Percentiles rank a stretch among this genome's conserved stretches.
phyloP scores from a whole-genome alignment of 2,888 invertebrate genomes.

The Perizoma flavofasciatum region DNA sequence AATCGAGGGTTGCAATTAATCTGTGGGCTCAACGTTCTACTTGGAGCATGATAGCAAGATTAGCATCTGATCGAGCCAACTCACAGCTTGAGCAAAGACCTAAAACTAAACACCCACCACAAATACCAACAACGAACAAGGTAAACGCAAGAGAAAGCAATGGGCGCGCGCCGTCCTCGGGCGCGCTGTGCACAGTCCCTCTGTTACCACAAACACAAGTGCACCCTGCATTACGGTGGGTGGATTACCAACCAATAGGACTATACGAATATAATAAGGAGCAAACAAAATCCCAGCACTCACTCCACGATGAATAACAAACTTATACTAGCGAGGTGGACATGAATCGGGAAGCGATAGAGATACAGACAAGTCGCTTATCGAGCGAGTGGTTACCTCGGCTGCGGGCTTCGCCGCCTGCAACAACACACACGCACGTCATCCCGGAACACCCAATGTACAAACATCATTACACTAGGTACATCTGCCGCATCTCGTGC shows the following conservation, averaged over 20 bases:
- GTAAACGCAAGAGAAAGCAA: conserved; percentile 70
- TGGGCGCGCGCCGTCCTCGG: conserved; percentile 54
- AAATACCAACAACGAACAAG: conserved; percentile 68
- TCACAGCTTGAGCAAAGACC: conserved; percentile 70
- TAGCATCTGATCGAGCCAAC: conserved; percentile 67
- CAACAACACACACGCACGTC: conserved; percentile 83
- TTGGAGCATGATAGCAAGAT: conserved; percentile 68
- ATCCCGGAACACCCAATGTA: conserved; percentile 20
- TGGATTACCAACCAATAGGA: conserved; percentile 71
- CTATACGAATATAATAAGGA: conserved; percentile 72
- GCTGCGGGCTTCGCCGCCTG: conserved; percentile 88
- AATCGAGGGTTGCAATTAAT: conserved; percentile 58
- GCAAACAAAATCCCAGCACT: conserved; percentile 81
- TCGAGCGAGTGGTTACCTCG: conserved; percentile 83
- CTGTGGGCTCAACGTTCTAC: conserved; percentile 82
- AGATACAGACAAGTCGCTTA: conserved; percentile 69
- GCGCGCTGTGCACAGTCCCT: conserved; percentile 55
- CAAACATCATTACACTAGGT: conserved; percentile 13
- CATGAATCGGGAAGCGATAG: conserved; percentile 81
- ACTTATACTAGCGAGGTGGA: conserved; percentile 75
- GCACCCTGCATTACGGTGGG: conserved; percentile 75
- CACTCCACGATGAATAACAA: conserved; percentile 74
- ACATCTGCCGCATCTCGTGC: not conserved
- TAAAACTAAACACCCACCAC: conserved; percentile 75
- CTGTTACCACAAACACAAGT: conserved; percentile 77